Evolutionary conservation across 2,888 invertebrate genomes (phyloP).

Genomic region (Digitonthophagus gazella): DNA sequence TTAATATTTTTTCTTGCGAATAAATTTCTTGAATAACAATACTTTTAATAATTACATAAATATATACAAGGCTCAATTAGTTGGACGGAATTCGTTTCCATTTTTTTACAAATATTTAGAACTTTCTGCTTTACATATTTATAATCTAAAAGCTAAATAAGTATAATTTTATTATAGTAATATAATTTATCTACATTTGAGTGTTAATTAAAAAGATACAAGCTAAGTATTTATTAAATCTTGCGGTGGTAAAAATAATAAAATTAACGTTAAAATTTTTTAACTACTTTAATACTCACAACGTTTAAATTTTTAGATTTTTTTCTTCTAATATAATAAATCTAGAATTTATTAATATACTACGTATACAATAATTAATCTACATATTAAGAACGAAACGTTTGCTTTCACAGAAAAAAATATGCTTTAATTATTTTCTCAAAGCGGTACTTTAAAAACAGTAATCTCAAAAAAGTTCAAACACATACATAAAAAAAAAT

Average conservation of each 20-base stretch:
- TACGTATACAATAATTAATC: no score
- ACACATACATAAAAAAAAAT: slow-evolving; percentile 13
- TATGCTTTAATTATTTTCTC: no score
- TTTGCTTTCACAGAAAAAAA: no score
- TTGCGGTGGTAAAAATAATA: no score
- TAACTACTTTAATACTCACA: no score
- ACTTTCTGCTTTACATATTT: slow-evolving; percentile 30
- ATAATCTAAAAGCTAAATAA: slow-evolving; percentile 19
- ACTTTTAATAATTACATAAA: background rate
- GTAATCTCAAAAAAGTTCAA: no score
- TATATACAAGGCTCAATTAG: background rate
- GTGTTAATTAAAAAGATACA: background rate
- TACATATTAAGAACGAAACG: no score
- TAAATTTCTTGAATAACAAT: background rate
- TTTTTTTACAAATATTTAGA: slow-evolving; percentile 8
- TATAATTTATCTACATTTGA: slow-evolving; percentile 20
- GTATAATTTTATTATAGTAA: slow-evolving; percentile 5
- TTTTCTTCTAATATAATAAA: no score
- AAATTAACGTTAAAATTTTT: no score
- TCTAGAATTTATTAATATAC: no score
- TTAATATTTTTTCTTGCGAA: background rate
- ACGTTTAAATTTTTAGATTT: no score
- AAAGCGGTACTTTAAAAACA: slow-evolving; percentile 6
- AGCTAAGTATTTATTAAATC: no score
- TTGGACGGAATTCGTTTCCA: slow-evolving; percentile 3